Base-by-base conservation (phyloP, 1,140 invertebrate genomes). In the Charaxes varanes region DNA sequence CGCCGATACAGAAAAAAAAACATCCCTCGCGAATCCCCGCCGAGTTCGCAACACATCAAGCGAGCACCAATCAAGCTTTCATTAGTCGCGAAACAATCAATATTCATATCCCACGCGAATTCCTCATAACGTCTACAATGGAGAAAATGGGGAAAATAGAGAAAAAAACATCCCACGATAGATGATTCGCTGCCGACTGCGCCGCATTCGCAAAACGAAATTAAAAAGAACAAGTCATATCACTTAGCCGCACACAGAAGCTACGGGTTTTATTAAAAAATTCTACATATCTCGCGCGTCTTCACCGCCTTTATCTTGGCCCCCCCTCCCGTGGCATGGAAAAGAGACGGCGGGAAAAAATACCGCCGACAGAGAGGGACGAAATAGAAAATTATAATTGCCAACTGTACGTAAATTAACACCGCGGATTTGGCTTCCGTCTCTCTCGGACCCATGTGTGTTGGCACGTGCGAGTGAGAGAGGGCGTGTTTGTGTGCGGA, bases 211-310 rank as follows among this genome's bases (percentile, higher is more conserved):
- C 62, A 80, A 54, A 62, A 80, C 73, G 65, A 81, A 81, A 78
- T 78, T 77, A 81, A 81, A 81, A 81, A 78, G 70, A 81, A 81
- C 77, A 81, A 77, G 73, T 59, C 73, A 79, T 79, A 81, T 79
- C 74, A 81, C 73, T 81, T 81, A 81, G 72, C 65, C 41, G 71
- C 73, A 78, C 77, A 78, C 77, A 74, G 64, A 67, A 53, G 60
- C 73, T 68, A 34, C n/a, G n/a, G 70, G 58, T 73, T 78, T 78
- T 78, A 77, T 81, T 78, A 81, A 81, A 80, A 80, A 78, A 71
- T 81, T 74, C 77, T 81, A 81, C 77, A 81, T 78, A 81, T 81
- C 76, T 72, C 52, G 62, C 64, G 69, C 67, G 64, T 76, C 72
- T 74, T 77, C 66, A 46, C 53, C 45, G 61, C 62, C 55, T 59